Conservation (phyloP, 2,113 vertebrate species). For the Glareola pratincola region DNA sequence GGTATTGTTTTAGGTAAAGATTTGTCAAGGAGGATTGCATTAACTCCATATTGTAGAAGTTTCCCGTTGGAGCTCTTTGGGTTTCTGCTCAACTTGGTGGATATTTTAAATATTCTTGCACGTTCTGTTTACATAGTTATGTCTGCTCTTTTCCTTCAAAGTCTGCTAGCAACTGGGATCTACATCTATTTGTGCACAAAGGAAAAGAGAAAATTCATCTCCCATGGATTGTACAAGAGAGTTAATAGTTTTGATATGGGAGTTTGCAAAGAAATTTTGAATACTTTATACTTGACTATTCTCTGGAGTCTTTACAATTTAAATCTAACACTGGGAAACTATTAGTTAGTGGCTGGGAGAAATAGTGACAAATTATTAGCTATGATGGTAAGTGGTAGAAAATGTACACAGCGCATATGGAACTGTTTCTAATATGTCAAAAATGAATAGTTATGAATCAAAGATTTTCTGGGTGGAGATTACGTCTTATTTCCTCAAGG, state of each 20-base stretch:
- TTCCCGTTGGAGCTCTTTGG: background rate
- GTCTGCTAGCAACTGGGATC: background rate
- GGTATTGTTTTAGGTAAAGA: background rate
- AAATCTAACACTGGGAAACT: background rate
- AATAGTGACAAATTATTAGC: background rate
- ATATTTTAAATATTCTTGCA: background rate
- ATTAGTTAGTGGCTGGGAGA: background rate
- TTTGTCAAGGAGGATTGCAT: background rate
- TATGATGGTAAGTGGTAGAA: background rate
- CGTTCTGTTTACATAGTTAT: background rate
- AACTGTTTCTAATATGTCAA: background rate
- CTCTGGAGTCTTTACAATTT: background rate
- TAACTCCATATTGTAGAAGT: background rate
- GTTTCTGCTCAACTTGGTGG: background rate
- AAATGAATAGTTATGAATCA: background rate
- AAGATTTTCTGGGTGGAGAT: background rate
- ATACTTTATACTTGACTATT: background rate
- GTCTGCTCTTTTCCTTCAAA: background rate
- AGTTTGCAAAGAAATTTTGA: background rate
- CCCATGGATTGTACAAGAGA: background rate
- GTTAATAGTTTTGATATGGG: background rate
- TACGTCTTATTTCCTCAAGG: background rate
- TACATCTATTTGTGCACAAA: background rate
- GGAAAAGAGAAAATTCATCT: background rate
- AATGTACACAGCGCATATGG: background rate